Percentiles rank a stretch among this genome's conserved stretches.
phyloP scores from a whole-genome alignment of 2,113 vertebrate genomes.

The Grantiella picta region DNA sequence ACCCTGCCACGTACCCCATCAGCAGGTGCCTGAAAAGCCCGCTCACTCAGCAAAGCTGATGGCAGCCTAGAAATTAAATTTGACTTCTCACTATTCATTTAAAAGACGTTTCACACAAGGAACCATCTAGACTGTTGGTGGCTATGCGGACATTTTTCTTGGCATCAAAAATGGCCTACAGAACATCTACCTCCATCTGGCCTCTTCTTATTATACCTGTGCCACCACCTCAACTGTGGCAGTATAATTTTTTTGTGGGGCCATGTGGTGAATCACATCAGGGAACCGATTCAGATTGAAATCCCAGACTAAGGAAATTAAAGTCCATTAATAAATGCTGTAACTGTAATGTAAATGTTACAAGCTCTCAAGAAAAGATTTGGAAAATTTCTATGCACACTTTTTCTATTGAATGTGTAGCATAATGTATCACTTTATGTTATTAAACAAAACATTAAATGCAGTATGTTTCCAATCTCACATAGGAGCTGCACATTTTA shows the following conservation, averaged over 20 bases:
- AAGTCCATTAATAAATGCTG: slow-evolving; percentile 30
- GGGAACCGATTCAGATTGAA: slow-evolving; percentile 23
- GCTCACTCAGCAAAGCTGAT: neutral
- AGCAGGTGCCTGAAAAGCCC: neutral
- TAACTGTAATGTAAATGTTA: slow-evolving; percentile 5
- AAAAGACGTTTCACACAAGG: neutral
- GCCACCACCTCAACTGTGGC: neutral
- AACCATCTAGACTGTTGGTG: neutral
- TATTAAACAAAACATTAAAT: slow-evolving; percentile 12
- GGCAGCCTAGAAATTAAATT: neutral
- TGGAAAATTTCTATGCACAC: slow-evolving; percentile 28
- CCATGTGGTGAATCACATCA: neutral
- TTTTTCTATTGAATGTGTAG: slow-evolving; percentile 27
- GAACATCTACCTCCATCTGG: neutral
- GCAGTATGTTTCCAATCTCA: neutral
- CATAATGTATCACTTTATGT: neutral
- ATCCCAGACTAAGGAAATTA: slow-evolving; percentile 48
- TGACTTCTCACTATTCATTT: neutral
- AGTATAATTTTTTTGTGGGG: neutral
- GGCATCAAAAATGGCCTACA: neutral
- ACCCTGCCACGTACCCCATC: fast-evolving
- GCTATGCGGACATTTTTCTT: neutral
- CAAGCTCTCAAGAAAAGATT: neutral
- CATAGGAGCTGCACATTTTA: neutral
- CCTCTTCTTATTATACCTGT: neutral